A percentile compares a stretch with the other conserved stretches of the same genome.
Evolutionary conservation across 2,113 vertebrate species (phyloP).

Genomic region (Hassar affinis): DNA sequence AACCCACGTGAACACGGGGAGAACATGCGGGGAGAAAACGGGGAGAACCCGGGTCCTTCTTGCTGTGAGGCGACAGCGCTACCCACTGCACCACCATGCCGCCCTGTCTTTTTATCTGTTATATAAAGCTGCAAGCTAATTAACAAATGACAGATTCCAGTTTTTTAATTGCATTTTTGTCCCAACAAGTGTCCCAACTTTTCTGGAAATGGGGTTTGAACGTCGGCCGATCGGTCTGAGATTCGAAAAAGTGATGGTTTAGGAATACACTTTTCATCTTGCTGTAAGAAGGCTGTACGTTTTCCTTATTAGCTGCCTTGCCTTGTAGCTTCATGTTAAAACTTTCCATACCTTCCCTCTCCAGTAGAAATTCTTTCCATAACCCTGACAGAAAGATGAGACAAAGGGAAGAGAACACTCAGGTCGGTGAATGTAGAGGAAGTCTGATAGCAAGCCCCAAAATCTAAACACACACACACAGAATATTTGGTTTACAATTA

Average conservation of each 20-base stretch:
- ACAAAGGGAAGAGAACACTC: conserved; percentile 78
- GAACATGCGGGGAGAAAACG: no score
- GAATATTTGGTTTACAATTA: background rate
- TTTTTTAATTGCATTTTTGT: no score
- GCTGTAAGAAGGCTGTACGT: background rate
- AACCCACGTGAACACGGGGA: no score
- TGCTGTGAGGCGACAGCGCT: no score
- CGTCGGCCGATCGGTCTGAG: no score
- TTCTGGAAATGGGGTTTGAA: no score
- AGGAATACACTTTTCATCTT: background rate
- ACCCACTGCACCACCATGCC: no score
- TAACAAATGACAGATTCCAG: no score
- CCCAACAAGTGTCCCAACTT: no score
- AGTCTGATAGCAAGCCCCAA: conserved; percentile 76
- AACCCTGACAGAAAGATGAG: conserved; percentile 90
- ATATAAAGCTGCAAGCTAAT: no score
- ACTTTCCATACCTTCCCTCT: conserved; percentile 79
- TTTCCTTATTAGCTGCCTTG: background rate
- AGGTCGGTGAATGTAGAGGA: conserved; percentile 76
- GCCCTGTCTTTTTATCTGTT: no score
- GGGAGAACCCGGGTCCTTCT: no score
- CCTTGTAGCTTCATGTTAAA: background rate
- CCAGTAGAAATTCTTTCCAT: conserved; percentile 80
- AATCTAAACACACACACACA: conserved; percentile 71
- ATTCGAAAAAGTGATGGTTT: background rate